Evolutionary conservation across 2,113 vertebrate species (phyloP).

Genomic region (Microcebus murinus): DNA sequence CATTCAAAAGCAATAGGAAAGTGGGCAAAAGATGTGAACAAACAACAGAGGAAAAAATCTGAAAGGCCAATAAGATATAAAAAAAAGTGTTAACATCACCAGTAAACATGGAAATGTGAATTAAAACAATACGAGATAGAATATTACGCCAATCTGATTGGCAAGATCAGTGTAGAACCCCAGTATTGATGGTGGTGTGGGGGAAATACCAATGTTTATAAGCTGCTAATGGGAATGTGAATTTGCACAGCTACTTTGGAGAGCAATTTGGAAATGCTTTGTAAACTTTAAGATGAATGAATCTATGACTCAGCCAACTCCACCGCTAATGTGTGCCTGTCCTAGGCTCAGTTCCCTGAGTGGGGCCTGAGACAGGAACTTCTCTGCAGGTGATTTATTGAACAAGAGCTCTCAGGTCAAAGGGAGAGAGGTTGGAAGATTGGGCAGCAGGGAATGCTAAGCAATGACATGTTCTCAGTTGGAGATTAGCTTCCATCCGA

Average conservation of each 20-base stretch:
- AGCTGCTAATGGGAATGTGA: neutral
- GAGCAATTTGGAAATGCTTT: conserved; percentile 36
- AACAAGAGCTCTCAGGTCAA: neutral
- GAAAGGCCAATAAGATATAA: neutral
- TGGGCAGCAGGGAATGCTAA: neutral
- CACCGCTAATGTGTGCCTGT: neutral
- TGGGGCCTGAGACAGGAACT: neutral
- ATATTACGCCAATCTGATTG: neutral
- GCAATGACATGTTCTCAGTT: neutral
- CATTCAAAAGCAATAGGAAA: neutral
- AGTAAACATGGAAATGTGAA: neutral
- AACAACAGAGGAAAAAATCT: neutral
- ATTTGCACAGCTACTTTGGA: neutral
- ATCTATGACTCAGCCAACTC: neutral
- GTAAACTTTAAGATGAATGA: neutral
- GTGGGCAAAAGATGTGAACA: neutral
- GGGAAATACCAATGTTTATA: neutral
- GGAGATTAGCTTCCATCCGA: neutral
- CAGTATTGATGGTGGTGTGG: neutral
- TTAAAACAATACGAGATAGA: neutral
- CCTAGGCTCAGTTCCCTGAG: neutral
- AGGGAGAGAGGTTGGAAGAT: neutral
- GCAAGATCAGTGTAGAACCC: neutral
- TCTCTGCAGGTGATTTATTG: neutral
- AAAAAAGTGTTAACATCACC: neutral